These are phyloP conservation scores for Clarias macrocephalus DNA, from an alignment of 2,113 vertebrate species.

Conservation along the genomic window DNA sequence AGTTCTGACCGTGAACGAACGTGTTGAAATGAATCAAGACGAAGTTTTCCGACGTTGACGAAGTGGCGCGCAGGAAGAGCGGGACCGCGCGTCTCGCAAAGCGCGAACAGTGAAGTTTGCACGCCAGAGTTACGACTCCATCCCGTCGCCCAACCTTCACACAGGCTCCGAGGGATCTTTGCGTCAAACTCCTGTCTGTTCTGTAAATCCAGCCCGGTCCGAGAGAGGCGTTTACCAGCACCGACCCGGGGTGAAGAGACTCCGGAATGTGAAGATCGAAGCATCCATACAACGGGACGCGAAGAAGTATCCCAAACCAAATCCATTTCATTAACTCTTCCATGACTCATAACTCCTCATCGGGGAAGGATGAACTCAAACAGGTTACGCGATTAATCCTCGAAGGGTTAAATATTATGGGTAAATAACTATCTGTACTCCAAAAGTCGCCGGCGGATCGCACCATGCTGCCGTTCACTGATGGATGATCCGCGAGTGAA, in stretches of 20 bases:
- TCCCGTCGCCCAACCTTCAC: conserved; percentile 48
- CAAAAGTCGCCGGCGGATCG: conserved; percentile 2
- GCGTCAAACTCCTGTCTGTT: conserved; percentile 54
- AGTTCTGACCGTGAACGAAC: conserved; percentile 54
- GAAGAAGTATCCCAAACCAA: conserved; percentile 53
- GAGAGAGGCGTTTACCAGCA: conserved; percentile 65
- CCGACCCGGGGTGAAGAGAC: conserved; percentile 43
- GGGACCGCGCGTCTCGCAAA: conserved; percentile 50
- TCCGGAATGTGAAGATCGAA: conserved; percentile 63
- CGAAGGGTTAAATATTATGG: neutral
- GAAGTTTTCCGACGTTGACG: conserved; percentile 32
- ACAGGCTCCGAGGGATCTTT: conserved; percentile 37
- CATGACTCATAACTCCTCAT: conserved; percentile 55
- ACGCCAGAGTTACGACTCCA: conserved; percentile 54
- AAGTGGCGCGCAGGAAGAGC: conserved; percentile 52
- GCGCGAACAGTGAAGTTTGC: conserved; percentile 56
- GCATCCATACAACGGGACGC: conserved; percentile 52
- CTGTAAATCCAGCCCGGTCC: conserved; percentile 65
- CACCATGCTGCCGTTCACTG: conserved; percentile 22
- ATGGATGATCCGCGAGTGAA: neutral
- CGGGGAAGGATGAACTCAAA: conserved; percentile 24
- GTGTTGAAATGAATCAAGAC: conserved; percentile 54
- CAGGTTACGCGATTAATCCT: neutral
- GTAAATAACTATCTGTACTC: neutral
- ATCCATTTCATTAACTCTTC: conserved; percentile 54